These are phyloP conservation scores for Vespertilio murinus DNA, from an alignment of 2,797 vertebrate species.

Conservation along the genomic window DNA sequence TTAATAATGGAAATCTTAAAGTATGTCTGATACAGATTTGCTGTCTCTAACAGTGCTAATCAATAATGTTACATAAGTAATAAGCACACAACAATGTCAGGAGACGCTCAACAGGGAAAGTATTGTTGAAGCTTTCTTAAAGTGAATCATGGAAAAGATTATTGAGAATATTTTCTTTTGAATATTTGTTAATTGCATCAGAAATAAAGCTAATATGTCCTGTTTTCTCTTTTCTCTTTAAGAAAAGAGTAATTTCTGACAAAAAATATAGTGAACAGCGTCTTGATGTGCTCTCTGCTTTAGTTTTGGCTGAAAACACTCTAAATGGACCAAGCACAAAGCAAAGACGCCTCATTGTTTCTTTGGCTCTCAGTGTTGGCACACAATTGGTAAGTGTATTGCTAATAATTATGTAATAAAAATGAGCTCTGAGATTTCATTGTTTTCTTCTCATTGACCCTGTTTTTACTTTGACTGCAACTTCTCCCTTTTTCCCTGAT, in stretches of 20 bases:
- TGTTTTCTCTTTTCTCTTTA: constrained; percentile 68
- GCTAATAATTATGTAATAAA: neutral
- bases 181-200: neutral
- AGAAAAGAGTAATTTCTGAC: constrained; percentile 99
- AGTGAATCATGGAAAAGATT: neutral
- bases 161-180: neutral
- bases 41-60: neutral
- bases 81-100: neutral
- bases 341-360: constrained; percentile 93
- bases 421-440: neutral
- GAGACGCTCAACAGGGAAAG: neutral
- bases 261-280: constrained; percentile 99
- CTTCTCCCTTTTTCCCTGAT: neutral
- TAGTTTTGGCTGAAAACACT: constrained; percentile 96
- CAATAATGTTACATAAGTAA: neutral
- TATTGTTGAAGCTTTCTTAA: neutral
- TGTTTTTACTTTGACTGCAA: neutral
- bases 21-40: neutral
- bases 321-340: constrained; percentile 96
- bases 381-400: constrained; percentile 92
- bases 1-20: constrained; percentile 6
- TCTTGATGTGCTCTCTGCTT: constrained; percentile 95
- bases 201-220: constrained; percentile 48
- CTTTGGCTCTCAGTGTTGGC: constrained; percentile 95
- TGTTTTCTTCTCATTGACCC: neutral